Conservation (phyloP, 2,113 vertebrate species). For the Turdus rufiventris region DNA sequence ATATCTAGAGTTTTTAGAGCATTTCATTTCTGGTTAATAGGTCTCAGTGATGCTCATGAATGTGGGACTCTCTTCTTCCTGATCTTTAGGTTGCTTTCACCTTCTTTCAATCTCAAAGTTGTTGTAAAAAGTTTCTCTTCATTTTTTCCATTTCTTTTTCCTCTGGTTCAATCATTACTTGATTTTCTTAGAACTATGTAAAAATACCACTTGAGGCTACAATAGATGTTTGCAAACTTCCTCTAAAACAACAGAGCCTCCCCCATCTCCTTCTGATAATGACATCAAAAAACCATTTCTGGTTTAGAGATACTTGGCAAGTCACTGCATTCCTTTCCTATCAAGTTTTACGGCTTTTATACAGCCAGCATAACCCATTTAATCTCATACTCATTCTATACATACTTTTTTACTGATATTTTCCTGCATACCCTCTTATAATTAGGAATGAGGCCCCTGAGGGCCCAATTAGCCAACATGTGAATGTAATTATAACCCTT, state of each 20-base stretch:
- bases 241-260: constrained; percentile 28
- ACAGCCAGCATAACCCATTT: constrained; percentile 62
- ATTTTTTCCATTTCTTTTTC: background rate
- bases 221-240: background rate
- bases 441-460: constrained; percentile 74
- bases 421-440: constrained; percentile 67
- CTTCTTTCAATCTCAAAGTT: background rate
- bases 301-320: constrained; percentile 57
- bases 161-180: background rate
- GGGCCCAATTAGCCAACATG: constrained; percentile 78
- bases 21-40: constrained; percentile 18
- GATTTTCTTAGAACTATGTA: background rate
- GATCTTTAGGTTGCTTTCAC: background rate
- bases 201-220: constrained; percentile 21
- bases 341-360: constrained; percentile 76
- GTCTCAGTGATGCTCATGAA: background rate
- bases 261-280: constrained; percentile 48
- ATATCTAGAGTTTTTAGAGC: constrained; percentile 36
- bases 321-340: constrained; percentile 64
- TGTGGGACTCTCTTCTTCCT: background rate
- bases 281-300: constrained; percentile 39
- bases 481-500: constrained; percentile 76
- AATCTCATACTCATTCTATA: constrained; percentile 72
- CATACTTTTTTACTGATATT: constrained; percentile 62
- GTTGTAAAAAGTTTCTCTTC: background rate